Evolutionary conservation across 2,888 invertebrate genomes (phyloP), one percentile per base, ranked within the genome.

Genomic region (Xiphydria camelus): DNA sequence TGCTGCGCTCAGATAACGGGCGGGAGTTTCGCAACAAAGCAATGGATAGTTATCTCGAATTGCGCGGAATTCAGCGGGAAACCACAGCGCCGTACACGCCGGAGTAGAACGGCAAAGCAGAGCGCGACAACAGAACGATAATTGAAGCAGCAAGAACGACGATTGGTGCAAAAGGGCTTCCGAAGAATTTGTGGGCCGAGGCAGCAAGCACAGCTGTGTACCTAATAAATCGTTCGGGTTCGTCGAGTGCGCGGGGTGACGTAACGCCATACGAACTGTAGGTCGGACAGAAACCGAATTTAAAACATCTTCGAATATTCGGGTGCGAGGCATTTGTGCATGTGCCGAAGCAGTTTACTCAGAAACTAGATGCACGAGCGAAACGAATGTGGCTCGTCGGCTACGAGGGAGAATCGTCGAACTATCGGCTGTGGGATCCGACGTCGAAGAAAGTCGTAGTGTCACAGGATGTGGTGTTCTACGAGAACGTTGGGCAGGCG

Each of bases 111-210:
- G 48, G 56, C 1, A 25, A 18, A 41, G 17, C 50, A 1, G 49
- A 50, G 19, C 4, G 48, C 1, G 49, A 50, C 5, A 54, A 47
- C 14, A 22, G 51, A 2, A 54, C 53, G 3, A 40, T 57, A 2
- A 39, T 53, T n/a, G 56, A 57, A 14, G 31, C 34, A 14, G 53
- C 49, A 2, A 15, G 49, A 20, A 41, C 50, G 7, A 55, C 47
- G 43, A 22, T 45, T 6, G 19, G 29, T 2, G 45, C 41, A n/a
- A 59, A 41, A 20, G 15, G 47, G 1, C 14, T 54, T 10, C 52
- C 53, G 2, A 19, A 20, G 4, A 31, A 26, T 9, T 33, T 60
- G 5, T 59, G 59, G 57, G 57, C 56, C 5, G 57, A 61, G 48
- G 57, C 59, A 2, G 46, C 48, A 0, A 51, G 51, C 23, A 57